These are phyloP conservation scores for Drosophila asahinai DNA, from an alignment of 1,140 invertebrate genomes.

Conservation along the genomic window DNA sequence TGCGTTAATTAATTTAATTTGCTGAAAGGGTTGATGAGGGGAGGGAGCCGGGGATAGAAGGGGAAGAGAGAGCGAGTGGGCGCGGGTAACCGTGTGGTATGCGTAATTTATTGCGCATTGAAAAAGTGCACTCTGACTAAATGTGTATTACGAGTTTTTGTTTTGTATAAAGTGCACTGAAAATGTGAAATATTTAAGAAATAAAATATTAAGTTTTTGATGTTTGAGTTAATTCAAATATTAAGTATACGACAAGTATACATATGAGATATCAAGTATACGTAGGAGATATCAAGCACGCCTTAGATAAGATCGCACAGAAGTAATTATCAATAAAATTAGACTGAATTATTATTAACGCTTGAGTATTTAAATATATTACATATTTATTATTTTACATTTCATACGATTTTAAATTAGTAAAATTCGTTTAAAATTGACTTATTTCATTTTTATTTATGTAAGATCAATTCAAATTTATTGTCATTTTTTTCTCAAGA, in stretches of 20 bases:
- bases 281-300: not conserved
- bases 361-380: too few relatives aligned
- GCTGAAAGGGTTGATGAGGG: conserved; percentile 4
- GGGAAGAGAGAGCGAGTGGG: conserved; percentile 5
- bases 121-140: conserved; percentile 69
- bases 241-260: not conserved
- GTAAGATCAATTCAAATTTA: too few relatives aligned
- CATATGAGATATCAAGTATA: not conserved
- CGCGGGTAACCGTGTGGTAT: conserved; percentile 32
- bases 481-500: too few relatives aligned
- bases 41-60: not conserved
- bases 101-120: conserved; percentile 78
- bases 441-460: too few relatives aligned
- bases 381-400: too few relatives aligned
- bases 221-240: not conserved
- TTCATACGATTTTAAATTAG: too few relatives aligned
- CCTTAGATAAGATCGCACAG: too few relatives aligned
- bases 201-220: not conserved
- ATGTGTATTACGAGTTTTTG: conserved; percentile 32
- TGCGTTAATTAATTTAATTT: conserved; percentile 68
- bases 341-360: too few relatives aligned
- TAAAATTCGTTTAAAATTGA: too few relatives aligned
- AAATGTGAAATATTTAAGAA: conserved; percentile 4
- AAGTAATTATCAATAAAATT: too few relatives aligned
- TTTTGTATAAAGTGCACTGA: conserved; percentile 9